Base-by-base conservation (phyloP, 2,888 invertebrate species). In the Mythimna pallens region DNA sequence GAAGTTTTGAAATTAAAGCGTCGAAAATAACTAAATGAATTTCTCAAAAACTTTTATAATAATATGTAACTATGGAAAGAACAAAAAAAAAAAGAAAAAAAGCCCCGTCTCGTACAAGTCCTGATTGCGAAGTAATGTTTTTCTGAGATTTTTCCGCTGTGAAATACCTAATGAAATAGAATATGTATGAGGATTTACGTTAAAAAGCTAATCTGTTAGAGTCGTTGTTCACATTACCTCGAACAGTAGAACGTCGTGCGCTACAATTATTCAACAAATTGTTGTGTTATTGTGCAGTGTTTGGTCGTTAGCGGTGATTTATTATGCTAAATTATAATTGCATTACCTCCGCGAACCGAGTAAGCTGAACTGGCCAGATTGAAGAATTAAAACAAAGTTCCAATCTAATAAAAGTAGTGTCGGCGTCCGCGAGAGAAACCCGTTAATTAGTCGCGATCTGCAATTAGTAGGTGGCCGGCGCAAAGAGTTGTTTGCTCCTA, bases 391-490 rank as follows among this genome's bases (percentile, higher is more conserved):
- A 64, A 66, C 70, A 66, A 81, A 84, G 79, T 80, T 81, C 43
- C 40, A 30, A 68, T 73, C 77, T 78, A 83, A 84, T 86, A 86
- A 83, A 87, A 88, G 76, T 83, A 78, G 36, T 68, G 70, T n/a
- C 64, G 30, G 54, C 36, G 62, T 36, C 69, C 70, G 75, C 69
- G 65, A 79, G 77, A 82, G 70, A 65, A 68, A 84, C 81, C 78
- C 79, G 87, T 81, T 86, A 88, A 87, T 88, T 87, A 83, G 70
- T 61, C 55, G 70, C 65, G 73, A 72, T 70, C 73, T 78, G 82
- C 87, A 88, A 89, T 89, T 88, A 80, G 58, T 80, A 85, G 83
- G 76, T 76, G 79, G 80, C 81, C 73, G 75, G 77, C 47, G 69
- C 40, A 55, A 40, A 61, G 47, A 82, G 80, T 88, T 87, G 88